Evolutionary conservation across 2,113 vertebrate genomes (phyloP), one percentile per base, ranked within the genome.

Genomic region (Perca fluviatilis): DNA sequence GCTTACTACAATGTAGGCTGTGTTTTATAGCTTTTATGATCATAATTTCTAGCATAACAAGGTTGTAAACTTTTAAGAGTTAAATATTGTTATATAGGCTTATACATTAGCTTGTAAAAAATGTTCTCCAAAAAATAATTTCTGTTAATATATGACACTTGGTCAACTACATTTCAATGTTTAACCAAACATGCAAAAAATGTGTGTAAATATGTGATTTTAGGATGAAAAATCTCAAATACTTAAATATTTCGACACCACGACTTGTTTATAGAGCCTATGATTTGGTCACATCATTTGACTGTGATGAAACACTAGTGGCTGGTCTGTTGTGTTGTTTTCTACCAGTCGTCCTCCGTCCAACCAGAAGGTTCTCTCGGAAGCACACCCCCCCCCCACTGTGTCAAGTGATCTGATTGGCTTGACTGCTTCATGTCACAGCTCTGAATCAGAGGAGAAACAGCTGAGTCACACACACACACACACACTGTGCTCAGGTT

Each of bases 381-480:
- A 78, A 70, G 61, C 92, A 91, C 90, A 78, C 92, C 84, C 74
- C 64, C 71, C 56, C 8, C 1, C 7, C 5, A 15, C 50, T 65
- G 46, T 78, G 65, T 80, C 50, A 21, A 56, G 53, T 7, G 46
- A 86, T 70, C 70, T 60, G 80, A 95, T 86, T 91, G 91, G 92
- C 61, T 73, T 9, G 13, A 30, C 79, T 68, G 90, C 50, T 36
- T 62, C 51, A 33, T 27, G 60, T 75, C 66, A 68, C 30, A 13
- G 47, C 58, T 76, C 83, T 76, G 58, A 62, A 79, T 78, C 54
- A 66, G 61, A 30, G 64, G 46, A 77, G 80, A 93, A 94, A 90
- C 61, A 80, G 88, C 92, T 92, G 91, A 90, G 77, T 92, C 87
- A 86, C 80, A 77, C 70, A 83, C 56, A 50, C 74, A 16, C 62